Base-by-base conservation (phyloP, 2,113 vertebrate genomes). In the Helogale parvula region DNA sequence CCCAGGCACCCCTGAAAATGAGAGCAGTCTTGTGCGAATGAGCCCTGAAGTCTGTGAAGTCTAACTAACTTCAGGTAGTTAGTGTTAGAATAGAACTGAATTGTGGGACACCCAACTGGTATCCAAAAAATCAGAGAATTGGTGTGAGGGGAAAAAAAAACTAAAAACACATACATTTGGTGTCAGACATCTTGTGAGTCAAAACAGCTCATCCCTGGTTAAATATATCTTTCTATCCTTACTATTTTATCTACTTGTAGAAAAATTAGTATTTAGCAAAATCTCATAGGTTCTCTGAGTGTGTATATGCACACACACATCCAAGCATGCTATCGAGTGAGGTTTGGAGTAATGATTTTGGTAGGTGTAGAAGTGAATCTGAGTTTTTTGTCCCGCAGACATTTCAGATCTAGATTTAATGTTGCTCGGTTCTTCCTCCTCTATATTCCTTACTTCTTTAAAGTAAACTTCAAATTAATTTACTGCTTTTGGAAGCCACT, bases 401-500 rank as follows among this genome's bases (percentile, higher is more conserved):
- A 54, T 65, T 79, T 16, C 63, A 72, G 10, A 3, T 79, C 68
- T 69, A 77, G 38, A 52, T 77, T 84, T 83, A 94, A 76, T 54
- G 41, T 57, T 89, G 84, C 35, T 54, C 77, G 79, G 54, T 57
- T 89, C 57, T 83, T 83, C 88, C 38, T 72, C 45, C 21, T 92
- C 52, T 0, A 38, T 52, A 35, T n/a, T 88, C 69, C 45, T 71
- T 65, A 52, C 27, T 25, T 88, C 90, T 50, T 84, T 88, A 14
- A 84, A 71, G 50, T 69, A 90, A 79, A 77, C 47, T 74, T 83
- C 38, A 27, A 83, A 84, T 45, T 92, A 94, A 94, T 14, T 71
- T n/a, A 47, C 15, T 31, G 16, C n/a, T 94, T 76, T 83, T n/a
- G 57, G 27, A 69, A 94, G 41, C 35, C 6, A 17, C 1, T n/a